These are phyloP conservation scores for Glaucidium brasilianum DNA, from an alignment of 2,113 vertebrate species.

Conservation along the genomic window DNA sequence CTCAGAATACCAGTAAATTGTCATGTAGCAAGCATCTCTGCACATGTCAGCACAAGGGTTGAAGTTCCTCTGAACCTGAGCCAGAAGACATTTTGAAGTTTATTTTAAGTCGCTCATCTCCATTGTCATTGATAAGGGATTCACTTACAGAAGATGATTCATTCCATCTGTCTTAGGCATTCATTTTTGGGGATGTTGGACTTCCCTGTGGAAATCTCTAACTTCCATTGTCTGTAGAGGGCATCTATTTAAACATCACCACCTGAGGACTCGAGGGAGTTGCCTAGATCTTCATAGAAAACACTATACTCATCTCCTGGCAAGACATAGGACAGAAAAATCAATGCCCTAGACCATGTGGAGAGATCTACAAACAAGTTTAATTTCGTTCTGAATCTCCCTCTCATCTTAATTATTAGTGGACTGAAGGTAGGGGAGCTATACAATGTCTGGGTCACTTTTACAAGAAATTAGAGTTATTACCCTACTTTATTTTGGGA, in stretches of 20 bases:
- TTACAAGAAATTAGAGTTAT: background rate
- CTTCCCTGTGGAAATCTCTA: background rate
- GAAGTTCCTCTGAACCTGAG: background rate
- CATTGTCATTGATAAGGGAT: background rate
- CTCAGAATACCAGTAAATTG: background rate
- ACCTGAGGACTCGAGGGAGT: background rate
- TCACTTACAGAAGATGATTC: background rate
- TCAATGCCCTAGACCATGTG: accelerated
- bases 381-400: background rate
- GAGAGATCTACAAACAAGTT: background rate
- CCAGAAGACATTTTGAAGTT: background rate
- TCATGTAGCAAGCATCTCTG: background rate
- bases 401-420: background rate
- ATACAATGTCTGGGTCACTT: accelerated
- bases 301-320: background rate
- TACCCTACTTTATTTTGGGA: background rate
- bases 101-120: background rate
- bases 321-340: background rate
- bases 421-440: background rate
- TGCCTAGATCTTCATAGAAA: background rate
- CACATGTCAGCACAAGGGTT: background rate
- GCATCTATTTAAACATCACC: background rate
- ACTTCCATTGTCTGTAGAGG: background rate
- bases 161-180: background rate
- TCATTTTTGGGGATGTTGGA: background rate